Conservation (phyloP, 53 echinoderm and acorn worm species). For the Arbacia lixula region DNA sequence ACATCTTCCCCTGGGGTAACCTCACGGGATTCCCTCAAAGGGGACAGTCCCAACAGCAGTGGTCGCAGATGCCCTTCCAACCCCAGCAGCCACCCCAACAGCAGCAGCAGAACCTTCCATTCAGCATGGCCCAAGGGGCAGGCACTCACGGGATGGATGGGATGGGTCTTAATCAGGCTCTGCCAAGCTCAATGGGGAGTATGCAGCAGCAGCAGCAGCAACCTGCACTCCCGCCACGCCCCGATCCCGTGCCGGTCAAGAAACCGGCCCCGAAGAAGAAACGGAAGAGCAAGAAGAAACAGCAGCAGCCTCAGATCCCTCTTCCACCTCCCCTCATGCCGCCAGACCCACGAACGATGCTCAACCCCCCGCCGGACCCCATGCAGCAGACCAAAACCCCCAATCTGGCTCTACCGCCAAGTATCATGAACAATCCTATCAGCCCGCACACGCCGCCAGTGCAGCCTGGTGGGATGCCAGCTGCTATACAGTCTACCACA, state of each 20-base stretch:
- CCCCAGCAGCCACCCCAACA: constrained; percentile 40
- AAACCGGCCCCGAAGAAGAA: constrained; percentile 81
- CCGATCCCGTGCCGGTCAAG: constrained; percentile 60
- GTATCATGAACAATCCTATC: constrained; percentile 75
- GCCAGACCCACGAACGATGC: constrained; percentile 61
- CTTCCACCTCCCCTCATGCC: constrained; percentile 79
- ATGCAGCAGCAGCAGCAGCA: constrained; percentile 13
- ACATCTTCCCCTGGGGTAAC: constrained; percentile 36
- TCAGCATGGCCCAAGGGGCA: constrained; percentile 22
- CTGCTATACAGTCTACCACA: constrained; percentile 18
- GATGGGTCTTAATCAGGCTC: constrained; percentile 22
- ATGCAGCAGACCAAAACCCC: constrained; percentile 64
- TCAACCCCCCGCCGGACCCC: constrained; percentile 58
- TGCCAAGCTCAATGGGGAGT: constrained; percentile 35
- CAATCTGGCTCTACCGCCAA: constrained; percentile 72
- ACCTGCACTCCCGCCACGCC: constrained; percentile 40
- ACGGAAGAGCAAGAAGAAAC: constrained; percentile 67
- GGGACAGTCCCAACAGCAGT: constrained; percentile 51
- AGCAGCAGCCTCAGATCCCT: constrained; percentile 59
- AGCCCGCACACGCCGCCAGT: constrained; percentile 68
- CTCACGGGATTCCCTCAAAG: constrained; percentile 34
- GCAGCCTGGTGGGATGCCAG: constrained; percentile 15
- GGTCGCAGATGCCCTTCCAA: constrained; percentile 44
- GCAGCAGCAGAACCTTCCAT: constrained; percentile 27
- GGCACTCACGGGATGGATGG: constrained; percentile 17